Percentiles rank a stretch among this genome's conserved stretches.
Evolutionary conservation across 2,797 vertebrate genomes (phyloP).

Genomic region (Pangasius sanitwongsei): DNA sequence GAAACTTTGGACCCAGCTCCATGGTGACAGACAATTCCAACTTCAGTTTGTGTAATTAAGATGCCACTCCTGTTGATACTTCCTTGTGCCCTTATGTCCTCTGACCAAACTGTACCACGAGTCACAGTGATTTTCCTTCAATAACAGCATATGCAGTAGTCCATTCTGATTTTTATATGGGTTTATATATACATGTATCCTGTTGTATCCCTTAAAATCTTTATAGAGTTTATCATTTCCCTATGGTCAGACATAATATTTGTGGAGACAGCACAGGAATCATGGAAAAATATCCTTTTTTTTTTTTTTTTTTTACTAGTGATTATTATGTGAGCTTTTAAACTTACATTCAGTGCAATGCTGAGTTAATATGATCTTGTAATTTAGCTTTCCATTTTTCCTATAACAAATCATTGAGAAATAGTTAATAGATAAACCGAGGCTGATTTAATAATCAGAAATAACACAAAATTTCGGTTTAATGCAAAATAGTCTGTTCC

Average conservation of each 20-base stretch:
- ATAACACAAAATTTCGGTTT: neutral
- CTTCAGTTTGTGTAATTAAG: neutral
- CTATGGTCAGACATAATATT: neutral
- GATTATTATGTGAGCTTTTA: neutral
- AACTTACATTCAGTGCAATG: neutral
- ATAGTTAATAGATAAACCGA: neutral
- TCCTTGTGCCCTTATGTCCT: slow-evolving; percentile 14
- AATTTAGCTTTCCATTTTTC: neutral
- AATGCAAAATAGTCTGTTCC: neutral
- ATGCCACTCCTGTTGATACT: neutral
- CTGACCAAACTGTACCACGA: neutral
- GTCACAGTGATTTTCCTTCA: neutral
- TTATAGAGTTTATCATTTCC: neutral
- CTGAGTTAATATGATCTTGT: neutral
- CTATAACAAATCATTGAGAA: neutral
- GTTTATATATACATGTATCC: neutral
- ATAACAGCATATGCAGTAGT: neutral
- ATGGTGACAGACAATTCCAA: slow-evolving; percentile 24
- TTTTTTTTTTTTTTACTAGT: neutral
- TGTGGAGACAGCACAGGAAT: neutral
- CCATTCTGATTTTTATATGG: neutral
- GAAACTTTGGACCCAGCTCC: slow-evolving; percentile 66
- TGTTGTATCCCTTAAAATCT: neutral
- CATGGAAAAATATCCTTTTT: neutral
- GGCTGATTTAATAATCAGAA: neutral